Conservation (phyloP, 2,797 vertebrate genomes). For the Etheostoma nigrum region DNA sequence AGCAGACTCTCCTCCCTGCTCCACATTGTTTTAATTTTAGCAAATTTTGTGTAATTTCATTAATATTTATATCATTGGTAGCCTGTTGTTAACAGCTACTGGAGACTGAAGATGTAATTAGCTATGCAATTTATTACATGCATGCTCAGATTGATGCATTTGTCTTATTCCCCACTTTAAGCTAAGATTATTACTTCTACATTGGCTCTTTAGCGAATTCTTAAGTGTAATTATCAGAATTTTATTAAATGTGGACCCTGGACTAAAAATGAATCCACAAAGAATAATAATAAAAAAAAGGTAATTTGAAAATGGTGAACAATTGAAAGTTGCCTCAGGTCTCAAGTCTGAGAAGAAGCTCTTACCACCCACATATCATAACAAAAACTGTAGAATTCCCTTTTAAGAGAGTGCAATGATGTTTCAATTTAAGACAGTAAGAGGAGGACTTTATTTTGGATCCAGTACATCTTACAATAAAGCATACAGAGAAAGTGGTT, state of each 20-base stretch:
- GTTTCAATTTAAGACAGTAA: not conserved
- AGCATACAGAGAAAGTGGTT: not conserved
- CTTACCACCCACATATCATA: not conserved
- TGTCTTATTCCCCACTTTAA: not conserved
- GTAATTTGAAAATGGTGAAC: slow-evolving; percentile 7
- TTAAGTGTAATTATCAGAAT: not conserved
- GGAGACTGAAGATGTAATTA: not conserved
- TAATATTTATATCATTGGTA: not conserved
- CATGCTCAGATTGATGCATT: too few relatives aligned
- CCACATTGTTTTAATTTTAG: not conserved
- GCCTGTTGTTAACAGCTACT: not conserved
- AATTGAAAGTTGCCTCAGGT: slow-evolving; percentile 29
- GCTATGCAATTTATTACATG: not conserved
- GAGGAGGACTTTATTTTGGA: not conserved
- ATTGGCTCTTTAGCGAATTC: not conserved
- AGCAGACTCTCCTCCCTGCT: not conserved
- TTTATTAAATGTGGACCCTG: not conserved
- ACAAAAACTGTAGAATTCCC: slow-evolving; percentile 28
- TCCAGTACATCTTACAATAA: not conserved
- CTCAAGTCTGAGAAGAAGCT: slow-evolving; percentile 12
- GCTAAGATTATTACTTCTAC: not conserved
- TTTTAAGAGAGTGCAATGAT: slow-evolving; percentile 27
- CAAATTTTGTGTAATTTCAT: not conserved
- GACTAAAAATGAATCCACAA: not conserved
- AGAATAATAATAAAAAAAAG: too few relatives aligned